Evolutionary conservation across 2,888 invertebrate genomes (phyloP).

Genomic region (Athripsodes cinereus): DNA sequence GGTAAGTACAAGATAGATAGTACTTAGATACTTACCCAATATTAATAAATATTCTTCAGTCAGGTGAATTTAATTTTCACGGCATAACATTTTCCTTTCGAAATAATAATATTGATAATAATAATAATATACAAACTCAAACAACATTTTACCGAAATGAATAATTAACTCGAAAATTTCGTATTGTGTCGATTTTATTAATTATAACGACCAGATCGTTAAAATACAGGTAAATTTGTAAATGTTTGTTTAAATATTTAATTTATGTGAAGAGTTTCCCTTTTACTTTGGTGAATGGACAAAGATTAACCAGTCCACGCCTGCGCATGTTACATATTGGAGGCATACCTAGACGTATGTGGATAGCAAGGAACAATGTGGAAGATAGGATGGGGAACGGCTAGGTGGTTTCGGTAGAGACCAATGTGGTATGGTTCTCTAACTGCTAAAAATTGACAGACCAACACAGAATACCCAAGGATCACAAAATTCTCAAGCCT

Average conservation of each 20-base stretch:
- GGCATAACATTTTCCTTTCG: background rate
- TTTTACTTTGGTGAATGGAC: background rate
- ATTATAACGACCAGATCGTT: background rate
- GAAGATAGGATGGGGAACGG: too few relatives aligned
- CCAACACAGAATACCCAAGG: too few relatives aligned
- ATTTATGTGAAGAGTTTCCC: background rate
- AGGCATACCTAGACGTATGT: background rate
- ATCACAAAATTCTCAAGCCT: too few relatives aligned
- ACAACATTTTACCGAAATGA: background rate
- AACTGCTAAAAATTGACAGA: too few relatives aligned
- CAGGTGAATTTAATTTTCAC: background rate
- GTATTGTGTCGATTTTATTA: background rate
- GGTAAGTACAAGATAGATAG: too few relatives aligned
- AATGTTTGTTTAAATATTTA: slow-evolving; percentile 1
- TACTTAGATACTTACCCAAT: too few relatives aligned
- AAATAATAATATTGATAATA: too few relatives aligned
- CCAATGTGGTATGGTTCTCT: too few relatives aligned
- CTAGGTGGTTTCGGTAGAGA: too few relatives aligned
- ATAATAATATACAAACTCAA: background rate
- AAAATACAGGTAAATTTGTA: background rate
- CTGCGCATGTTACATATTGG: background rate
- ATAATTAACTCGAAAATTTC: background rate
- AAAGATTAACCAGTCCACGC: background rate
- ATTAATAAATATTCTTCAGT: background rate
- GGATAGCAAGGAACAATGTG: too few relatives aligned